Evolutionary conservation across 2,888 invertebrate genomes (phyloP).

Genomic region (Cosmopolites sordidus): DNA sequence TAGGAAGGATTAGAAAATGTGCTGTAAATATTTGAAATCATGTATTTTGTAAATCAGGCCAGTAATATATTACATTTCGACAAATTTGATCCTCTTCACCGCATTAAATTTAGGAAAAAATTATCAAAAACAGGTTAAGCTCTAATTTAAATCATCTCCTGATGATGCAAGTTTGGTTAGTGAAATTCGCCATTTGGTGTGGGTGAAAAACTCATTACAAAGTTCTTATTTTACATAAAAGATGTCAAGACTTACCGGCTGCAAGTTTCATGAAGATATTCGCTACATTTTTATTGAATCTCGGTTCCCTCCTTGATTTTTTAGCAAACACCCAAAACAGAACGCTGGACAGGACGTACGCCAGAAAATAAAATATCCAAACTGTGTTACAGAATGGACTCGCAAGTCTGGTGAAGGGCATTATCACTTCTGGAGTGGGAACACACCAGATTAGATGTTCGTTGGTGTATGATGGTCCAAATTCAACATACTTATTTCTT

Average conservation of each 20-base stretch:
- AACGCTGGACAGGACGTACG: slow-evolving; percentile 3
- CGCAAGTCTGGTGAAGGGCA: slow-evolving; percentile 1
- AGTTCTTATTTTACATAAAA: no score
- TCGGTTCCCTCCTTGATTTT: slow-evolving; percentile 3
- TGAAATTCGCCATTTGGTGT: no score
- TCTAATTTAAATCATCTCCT: no score
- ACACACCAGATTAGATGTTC: slow-evolving; percentile 17
- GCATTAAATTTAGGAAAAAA: no score
- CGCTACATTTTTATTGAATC: slow-evolving; percentile 6
- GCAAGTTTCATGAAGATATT: slow-evolving; percentile 10
- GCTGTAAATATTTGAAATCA: no score
- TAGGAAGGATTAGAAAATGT: no score
- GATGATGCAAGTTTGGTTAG: no score
- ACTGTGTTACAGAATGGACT: background rate
- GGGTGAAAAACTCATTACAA: no score
- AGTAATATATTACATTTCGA: no score
- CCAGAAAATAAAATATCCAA: background rate
- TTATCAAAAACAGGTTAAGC: no score
- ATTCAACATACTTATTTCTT: slow-evolving; percentile 9
- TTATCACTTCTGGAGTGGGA: background rate
- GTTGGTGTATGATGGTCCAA: slow-evolving; percentile 12
- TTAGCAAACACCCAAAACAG: slow-evolving; percentile 4
- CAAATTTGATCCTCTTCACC: no score
- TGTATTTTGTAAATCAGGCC: no score
- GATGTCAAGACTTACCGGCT: slow-evolving; percentile 9